Percentiles rank a stretch among this genome's conserved stretches.
Conservation (phyloP, 2,113 vertebrate genomes). For the Nycticorax nycticorax region DNA sequence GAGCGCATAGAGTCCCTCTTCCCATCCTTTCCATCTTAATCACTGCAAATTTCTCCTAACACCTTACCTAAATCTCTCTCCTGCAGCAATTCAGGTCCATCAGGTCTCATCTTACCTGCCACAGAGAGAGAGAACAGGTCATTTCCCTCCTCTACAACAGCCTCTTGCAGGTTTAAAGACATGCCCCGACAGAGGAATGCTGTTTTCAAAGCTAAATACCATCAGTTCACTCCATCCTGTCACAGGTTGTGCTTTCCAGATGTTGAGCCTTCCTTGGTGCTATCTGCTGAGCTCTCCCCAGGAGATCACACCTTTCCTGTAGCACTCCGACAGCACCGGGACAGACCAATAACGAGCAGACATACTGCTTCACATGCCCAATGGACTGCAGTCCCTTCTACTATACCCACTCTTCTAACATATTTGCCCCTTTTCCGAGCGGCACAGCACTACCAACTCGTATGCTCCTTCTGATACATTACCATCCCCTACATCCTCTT, state of each 20-base stretch:
- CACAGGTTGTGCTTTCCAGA: not conserved
- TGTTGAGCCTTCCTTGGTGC: not conserved
- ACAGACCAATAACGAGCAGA: not conserved
- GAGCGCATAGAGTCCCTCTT: not conserved
- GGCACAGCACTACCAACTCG: not conserved
- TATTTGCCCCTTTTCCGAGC: not conserved
- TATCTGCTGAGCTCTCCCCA: not conserved
- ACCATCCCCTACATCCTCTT: not conserved
- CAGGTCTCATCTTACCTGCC: not conserved
- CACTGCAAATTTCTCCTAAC: not conserved
- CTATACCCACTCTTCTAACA: not conserved
- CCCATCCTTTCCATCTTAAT: not conserved
- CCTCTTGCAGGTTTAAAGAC: not conserved
- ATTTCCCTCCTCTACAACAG: not conserved
- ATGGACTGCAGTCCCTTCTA: not conserved
- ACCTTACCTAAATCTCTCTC: not conserved
- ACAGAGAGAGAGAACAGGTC: not conserved
- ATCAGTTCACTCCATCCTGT: not conserved
- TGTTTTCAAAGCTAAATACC: not conserved
- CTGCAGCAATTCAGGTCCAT: not conserved
- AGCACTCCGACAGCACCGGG: fast-evolving
- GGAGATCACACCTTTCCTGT: not conserved
- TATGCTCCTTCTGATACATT: not conserved
- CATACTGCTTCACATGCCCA: not conserved
- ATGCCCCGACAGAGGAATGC: not conserved